Base-by-base conservation (phyloP, 2,797 vertebrate genomes). In the Darevskia mixta region DNA sequence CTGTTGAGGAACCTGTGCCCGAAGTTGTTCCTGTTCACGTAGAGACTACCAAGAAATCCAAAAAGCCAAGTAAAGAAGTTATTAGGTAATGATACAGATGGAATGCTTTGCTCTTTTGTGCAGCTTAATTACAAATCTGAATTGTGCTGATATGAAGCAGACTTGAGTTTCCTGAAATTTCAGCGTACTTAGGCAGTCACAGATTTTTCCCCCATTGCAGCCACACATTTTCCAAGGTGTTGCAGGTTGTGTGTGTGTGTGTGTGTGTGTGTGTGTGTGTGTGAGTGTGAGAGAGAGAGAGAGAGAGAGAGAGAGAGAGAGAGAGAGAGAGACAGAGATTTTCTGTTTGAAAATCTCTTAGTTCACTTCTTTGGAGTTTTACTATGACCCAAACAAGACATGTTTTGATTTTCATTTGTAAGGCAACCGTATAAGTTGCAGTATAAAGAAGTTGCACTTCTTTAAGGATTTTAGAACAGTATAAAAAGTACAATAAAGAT, bases 41-140 rank as follows among this genome's bases (percentile, higher is more conserved):
- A 92, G 98, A 99, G 94, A 98, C 98, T 10, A 97, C 98, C 90
- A 99, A 98, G 97, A 99, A 98, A 97, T 98, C 98, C 92, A 99
- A 97, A 97, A 99, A 99, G 95, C 98, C 98, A 83, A 98, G 97
- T 93, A 99, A 98, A 95, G 98, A 99, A 96, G 98, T 97, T 83
- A 97, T 98, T 95, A 98, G 98, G 98, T 99, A 98, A 95, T 95
- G 88, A 87, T 92, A 92, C 35, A 35, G 32, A 73, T 83, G 79
- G 75, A 61, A 29, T 81, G 38, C 29, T 64, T 78, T 88, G 45
- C 6, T 73, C 38, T 61, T 32, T 91, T 86, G 17, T 88, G 90
- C 78, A 45, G 91, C 71, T 23, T 91, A 79, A 43, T 87, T 83
- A 18, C 1, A 20, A 27, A 25, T 38, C 25, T 7, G 61, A 64